phyloP scores from a whole-genome alignment of 2,888 invertebrate genomes.

The Lasiommata megera region DNA sequence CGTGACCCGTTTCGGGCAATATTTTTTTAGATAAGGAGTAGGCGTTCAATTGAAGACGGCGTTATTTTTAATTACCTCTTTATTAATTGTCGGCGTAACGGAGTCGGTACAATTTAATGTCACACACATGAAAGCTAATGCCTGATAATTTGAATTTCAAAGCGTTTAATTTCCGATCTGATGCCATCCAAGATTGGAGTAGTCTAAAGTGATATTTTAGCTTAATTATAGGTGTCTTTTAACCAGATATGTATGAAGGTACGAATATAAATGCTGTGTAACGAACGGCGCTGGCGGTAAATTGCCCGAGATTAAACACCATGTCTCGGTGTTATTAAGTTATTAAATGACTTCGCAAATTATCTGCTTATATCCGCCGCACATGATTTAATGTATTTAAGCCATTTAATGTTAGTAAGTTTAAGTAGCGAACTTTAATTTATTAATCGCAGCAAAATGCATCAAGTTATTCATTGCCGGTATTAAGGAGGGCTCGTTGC shows the following conservation, averaged over 20 bases:
- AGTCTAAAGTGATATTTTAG: constrained; percentile 53
- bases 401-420: background rate
- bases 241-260: too few relatives aligned
- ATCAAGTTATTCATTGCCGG: background rate
- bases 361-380: constrained; percentile 20
- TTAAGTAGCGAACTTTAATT: background rate
- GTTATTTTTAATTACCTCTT: constrained; percentile 61
- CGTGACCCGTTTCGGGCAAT: background rate
- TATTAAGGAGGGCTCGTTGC: background rate
- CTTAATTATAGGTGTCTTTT: constrained; percentile 49
- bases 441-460: background rate
- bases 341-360: constrained; percentile 37
- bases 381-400: constrained; percentile 1
- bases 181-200: constrained; percentile 52
- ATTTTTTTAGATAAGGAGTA: constrained; percentile 4
- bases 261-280: constrained; percentile 41
- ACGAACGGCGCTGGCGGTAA: constrained; percentile 38
- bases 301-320: constrained; percentile 41
- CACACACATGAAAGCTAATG: constrained; percentile 56
- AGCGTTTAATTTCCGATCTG: constrained; percentile 48
- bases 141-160: constrained; percentile 57
- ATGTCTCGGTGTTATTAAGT: constrained; percentile 34
- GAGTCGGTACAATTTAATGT: constrained; percentile 56
- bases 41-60: constrained; percentile 20
- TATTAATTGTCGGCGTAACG: constrained; percentile 53